These are phyloP conservation scores for Aspidapion aeneum DNA, from an alignment of 2,888 invertebrate species.

Conservation along the genomic window DNA sequence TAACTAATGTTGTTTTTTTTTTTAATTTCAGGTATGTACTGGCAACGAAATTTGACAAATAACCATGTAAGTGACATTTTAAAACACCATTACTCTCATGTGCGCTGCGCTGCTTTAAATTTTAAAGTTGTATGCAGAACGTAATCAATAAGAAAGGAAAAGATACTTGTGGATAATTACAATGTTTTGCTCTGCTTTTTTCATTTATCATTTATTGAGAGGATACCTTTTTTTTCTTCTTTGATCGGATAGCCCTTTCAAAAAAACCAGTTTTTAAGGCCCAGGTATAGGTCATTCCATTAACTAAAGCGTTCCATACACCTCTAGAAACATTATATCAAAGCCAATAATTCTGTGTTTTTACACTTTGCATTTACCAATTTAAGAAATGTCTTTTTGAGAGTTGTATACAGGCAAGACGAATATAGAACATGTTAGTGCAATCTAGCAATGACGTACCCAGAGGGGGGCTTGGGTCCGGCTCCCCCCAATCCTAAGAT, in stretches of 20 bases:
- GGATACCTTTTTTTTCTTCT: constrained; percentile 37
- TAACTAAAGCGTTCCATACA: constrained; percentile 28
- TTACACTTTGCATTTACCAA: background rate
- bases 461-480: too few relatives aligned
- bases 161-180: constrained; percentile 24
- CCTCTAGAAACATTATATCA: too few relatives aligned
- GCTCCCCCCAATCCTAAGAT: too few relatives aligned
- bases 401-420: too few relatives aligned
- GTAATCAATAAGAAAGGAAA: background rate
- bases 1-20: background rate
- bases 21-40: background rate
- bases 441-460: too few relatives aligned
- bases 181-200: constrained; percentile 32
- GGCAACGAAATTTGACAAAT: background rate
- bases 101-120: too few relatives aligned
- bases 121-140: too few relatives aligned
- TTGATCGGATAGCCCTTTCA: constrained; percentile 32
- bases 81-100: background rate
- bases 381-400: too few relatives aligned
- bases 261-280: constrained; percentile 43
- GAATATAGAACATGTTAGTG: too few relatives aligned
- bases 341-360: background rate
- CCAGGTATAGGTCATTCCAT: constrained; percentile 45
- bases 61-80: background rate
- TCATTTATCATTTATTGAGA: constrained; percentile 38